Percentiles rank a stretch among this genome's conserved stretches.
phyloP scores from a whole-genome alignment of 2,888 invertebrate species.

The Campaea margaritaria region DNA sequence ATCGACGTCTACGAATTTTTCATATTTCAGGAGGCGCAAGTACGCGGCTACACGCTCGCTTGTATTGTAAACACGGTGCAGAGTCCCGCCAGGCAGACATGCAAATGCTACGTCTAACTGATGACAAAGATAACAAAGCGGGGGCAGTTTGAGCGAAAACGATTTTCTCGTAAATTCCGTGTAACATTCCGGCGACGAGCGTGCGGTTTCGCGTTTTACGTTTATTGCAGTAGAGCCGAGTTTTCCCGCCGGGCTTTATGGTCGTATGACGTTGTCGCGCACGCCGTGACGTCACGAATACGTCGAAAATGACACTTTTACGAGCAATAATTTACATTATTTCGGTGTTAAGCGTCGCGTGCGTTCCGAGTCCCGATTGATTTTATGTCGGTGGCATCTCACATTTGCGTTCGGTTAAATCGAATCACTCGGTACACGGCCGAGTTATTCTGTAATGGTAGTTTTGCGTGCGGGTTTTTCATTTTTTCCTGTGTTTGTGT shows the following conservation, averaged over 20 bases:
- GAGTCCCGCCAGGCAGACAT: constrained; percentile 52
- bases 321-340: constrained; percentile 84
- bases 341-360: constrained; percentile 82
- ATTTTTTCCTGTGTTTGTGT: constrained; percentile 56
- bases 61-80: constrained; percentile 46
- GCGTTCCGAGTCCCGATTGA: constrained; percentile 81
- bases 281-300: constrained; percentile 78
- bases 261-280: constrained; percentile 50
- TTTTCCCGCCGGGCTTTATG: constrained; percentile 44
- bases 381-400: constrained; percentile 82
- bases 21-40: constrained; percentile 39
- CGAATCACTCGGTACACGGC: constrained; percentile 79
- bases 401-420: constrained; percentile 79
- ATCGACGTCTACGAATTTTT: constrained; percentile 58
- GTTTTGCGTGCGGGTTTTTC: constrained; percentile 75
- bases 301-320: constrained; percentile 84
- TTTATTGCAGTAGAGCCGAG: constrained; percentile 48
- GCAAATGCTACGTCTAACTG: constrained; percentile 68
- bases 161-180: constrained; percentile 61
- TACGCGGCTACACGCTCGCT: constrained; percentile 18
- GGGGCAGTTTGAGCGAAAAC: constrained; percentile 70
- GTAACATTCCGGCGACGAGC: constrained; percentile 42
- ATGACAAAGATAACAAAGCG: constrained; percentile 75
- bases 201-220: constrained; percentile 51
- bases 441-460: constrained; percentile 79